phyloP scores from a whole-genome alignment of 2,797 vertebrate genomes.

The Melanotaenia pygmaea region DNA sequence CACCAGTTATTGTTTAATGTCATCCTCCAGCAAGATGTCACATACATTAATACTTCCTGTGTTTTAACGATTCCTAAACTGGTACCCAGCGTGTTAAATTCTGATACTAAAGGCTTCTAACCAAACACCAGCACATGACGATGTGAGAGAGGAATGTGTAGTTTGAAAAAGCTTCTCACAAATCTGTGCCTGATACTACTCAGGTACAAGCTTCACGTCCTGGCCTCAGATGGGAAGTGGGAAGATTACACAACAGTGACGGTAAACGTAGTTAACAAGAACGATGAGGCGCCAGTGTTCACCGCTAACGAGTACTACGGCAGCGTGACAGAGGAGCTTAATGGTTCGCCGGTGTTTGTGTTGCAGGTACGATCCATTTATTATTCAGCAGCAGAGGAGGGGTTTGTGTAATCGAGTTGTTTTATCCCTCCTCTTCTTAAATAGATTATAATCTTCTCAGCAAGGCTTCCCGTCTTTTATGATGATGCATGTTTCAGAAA shows the following conservation, averaged over 20 bases:
- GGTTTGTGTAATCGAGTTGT: neutral
- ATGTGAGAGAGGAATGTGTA: neutral
- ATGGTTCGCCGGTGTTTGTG: conserved; percentile 88
- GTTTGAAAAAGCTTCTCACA: neutral
- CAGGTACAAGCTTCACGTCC: conserved; percentile 87
- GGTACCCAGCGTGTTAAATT: neutral
- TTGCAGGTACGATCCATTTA: conserved; percentile 83
- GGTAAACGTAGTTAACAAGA: conserved; percentile 89
- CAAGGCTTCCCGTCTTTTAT: neutral
- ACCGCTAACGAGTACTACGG: conserved; percentile 90
- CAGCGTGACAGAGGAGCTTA: conserved; percentile 89
- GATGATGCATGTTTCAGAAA: neutral
- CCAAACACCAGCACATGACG: neutral
- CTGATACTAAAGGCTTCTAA: too few relatives aligned
- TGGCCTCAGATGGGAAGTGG: conserved; percentile 93
- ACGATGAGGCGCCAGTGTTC: conserved; percentile 91
- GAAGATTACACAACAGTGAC: conserved; percentile 87
- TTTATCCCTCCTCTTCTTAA: neutral
- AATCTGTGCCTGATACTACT: neutral
- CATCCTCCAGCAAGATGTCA: neutral
- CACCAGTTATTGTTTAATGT: neutral
- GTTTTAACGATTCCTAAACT: neutral
- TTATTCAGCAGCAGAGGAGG: neutral
- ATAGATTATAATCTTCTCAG: too few relatives aligned
- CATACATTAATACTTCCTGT: neutral